Base-by-base conservation (phyloP, 2,888 invertebrate genomes). In the Plagodis pulveraria region DNA sequence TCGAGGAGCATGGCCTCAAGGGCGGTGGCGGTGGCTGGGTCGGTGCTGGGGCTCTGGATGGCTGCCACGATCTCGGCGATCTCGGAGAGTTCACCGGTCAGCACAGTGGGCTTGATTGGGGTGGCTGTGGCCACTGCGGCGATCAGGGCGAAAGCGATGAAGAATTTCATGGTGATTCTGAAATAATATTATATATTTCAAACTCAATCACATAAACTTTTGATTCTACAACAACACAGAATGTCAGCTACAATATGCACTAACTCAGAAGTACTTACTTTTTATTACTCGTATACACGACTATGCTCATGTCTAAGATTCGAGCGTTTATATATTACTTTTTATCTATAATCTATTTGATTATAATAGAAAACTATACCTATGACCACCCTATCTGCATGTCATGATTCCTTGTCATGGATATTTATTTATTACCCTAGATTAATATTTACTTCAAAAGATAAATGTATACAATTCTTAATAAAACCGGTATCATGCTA, bases 131-230 rank as follows among this genome's bases (percentile, higher is more conserved):
- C 84, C 76, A 83, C 83, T 66, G 83, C 73, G 67, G 75, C 86
- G 74, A 86, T 72, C 47, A 85, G 72, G 45, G 83, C 81, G 71
- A 89, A 71, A 50, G 81, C 81, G 41, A 84, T 44, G 69, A 89
- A 72, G 82, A 73, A 84, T 80, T 88, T 87, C 88, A 89, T 88
- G 66, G 62, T 70, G 71, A 52, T 70, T 69, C 77, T 82, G 73
- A 42, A 55, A 49, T 0, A 8, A 36, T 8, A 36, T 8, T 36
- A 36, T 9, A 5, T 8, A 4, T 36, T 8, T 1, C 36, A 9
- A 36, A 36, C 36, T 36, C 36, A 36, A 36, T 36, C 22, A 22
- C 22, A 4, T 4, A 22, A 22, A 22, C 22, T 22, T 22, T 22
- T 22, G 22, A 22, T 22, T 22, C 22, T 4, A 22, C 4, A 22